Evolutionary conservation across 2,797 vertebrate genomes (phyloP).

Genomic region (Sebastes oblongus): DNA sequence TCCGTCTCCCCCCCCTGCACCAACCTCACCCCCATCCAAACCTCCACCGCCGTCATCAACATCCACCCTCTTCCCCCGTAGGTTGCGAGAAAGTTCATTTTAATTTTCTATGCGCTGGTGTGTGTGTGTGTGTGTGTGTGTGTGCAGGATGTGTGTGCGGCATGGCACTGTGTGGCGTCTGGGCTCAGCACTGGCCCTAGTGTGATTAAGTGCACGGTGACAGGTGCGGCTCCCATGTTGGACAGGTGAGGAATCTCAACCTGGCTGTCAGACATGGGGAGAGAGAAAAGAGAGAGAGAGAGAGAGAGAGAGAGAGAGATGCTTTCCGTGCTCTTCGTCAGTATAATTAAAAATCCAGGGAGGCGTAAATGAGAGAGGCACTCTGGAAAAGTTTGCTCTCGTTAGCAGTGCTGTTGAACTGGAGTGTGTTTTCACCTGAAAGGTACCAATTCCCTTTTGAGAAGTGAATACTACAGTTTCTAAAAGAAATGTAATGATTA

Average conservation of each 20-base stretch:
- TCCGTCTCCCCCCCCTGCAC: slow-evolving; percentile 44
- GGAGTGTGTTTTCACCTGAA: slow-evolving; percentile 61
- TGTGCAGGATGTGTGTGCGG: slow-evolving; percentile 15
- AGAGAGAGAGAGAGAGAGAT: slow-evolving; percentile 47
- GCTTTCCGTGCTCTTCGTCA: slow-evolving; percentile 74
- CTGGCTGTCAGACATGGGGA: slow-evolving; percentile 80
- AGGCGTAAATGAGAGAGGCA: slow-evolving; percentile 79
- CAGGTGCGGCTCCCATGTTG: slow-evolving; percentile 84
- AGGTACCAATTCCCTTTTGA: slow-evolving; percentile 42
- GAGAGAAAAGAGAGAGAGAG: slow-evolving; percentile 43
- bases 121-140: not conserved
- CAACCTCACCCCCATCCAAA: slow-evolving; percentile 66
- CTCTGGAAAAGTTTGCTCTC: slow-evolving; percentile 79
- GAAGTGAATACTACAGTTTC: not conserved
- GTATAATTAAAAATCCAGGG: slow-evolving; percentile 85
- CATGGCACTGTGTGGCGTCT: slow-evolving; percentile 65
- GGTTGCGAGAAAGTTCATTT: slow-evolving; percentile 98
- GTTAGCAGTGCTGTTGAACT: slow-evolving; percentile 71
- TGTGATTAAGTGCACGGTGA: slow-evolving; percentile 87
- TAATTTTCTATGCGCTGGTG: slow-evolving; percentile 85
- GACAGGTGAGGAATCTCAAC: slow-evolving; percentile 87
- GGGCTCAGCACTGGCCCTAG: slow-evolving; percentile 74
- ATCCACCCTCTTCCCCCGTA: slow-evolving; percentile 76
- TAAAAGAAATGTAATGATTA: not conserved
- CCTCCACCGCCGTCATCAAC: slow-evolving; percentile 66